phyloP scores from a whole-genome alignment of 2,888 invertebrate species.

The Marasmarcha lunaedactyla region DNA sequence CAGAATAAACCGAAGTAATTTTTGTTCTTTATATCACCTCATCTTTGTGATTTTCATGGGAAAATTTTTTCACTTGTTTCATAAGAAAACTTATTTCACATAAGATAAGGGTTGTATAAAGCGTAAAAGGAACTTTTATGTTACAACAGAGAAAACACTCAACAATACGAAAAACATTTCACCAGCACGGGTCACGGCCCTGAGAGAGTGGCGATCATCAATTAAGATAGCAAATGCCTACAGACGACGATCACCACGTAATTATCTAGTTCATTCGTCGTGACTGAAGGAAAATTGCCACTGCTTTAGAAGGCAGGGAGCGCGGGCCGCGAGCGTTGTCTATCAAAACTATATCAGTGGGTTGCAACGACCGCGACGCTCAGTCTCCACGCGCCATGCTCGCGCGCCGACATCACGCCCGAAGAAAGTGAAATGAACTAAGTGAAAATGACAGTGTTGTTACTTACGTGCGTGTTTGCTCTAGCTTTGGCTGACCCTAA shows the following conservation, averaged over 20 bases:
- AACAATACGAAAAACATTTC: conserved; percentile 28
- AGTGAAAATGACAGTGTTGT: conserved; percentile 55
- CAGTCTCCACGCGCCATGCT: conserved; percentile 50
- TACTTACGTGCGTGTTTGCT: conserved; percentile 35
- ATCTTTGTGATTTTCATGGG: too few relatives aligned
- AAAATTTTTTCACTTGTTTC: too few relatives aligned
- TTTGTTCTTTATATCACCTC: too few relatives aligned
- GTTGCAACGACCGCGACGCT: conserved; percentile 35
- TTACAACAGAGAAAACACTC: too few relatives aligned
- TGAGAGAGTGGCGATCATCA: conserved; percentile 55
- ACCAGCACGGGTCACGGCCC: conserved; percentile 50
- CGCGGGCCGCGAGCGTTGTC: conserved; percentile 51
- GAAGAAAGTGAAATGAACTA: conserved; percentile 51
- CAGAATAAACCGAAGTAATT: too few relatives aligned
- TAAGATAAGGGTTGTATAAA: too few relatives aligned
- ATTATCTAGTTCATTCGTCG: conserved; percentile 64
- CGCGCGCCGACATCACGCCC: conserved; percentile 37
- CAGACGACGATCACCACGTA: conserved; percentile 57
- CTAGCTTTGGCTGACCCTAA: conserved; percentile 33
- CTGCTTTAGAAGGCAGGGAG: conserved; percentile 58
- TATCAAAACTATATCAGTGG: conserved; percentile 64
- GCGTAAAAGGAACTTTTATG: too few relatives aligned
- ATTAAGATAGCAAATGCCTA: conserved; percentile 49
- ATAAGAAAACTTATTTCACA: too few relatives aligned
- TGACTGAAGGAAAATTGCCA: conserved; percentile 58